Conservation (phyloP, 2,888 invertebrate species). For the Phaedon cochleariae region DNA sequence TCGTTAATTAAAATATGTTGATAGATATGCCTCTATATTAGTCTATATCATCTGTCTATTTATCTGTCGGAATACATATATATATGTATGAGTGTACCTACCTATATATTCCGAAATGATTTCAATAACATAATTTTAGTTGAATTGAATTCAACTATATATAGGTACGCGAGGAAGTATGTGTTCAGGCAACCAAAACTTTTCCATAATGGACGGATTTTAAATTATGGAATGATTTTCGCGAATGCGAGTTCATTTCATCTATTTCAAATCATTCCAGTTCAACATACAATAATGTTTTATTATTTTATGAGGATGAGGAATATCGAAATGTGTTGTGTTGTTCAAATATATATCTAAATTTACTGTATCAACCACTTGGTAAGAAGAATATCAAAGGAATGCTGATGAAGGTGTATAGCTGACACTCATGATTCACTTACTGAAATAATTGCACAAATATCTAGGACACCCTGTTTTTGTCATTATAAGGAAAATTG, state of each 20-base stretch:
- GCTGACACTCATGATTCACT: too few relatives aligned
- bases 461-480: too few relatives aligned
- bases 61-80: neutral
- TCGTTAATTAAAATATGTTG: too few relatives aligned
- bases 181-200: conserved; percentile 14
- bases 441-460: too few relatives aligned
- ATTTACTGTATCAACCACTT: neutral
- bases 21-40: neutral
- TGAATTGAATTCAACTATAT: conserved; percentile 17
- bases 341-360: neutral
- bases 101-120: conserved; percentile 1
- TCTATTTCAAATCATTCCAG: neutral
- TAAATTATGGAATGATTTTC: neutral
- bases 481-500: too few relatives aligned
- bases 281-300: neutral
- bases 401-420: too few relatives aligned
- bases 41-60: neutral
- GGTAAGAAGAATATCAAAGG: too few relatives aligned
- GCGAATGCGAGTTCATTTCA: neutral
- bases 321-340: neutral
- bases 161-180: neutral
- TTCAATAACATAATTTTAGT: conserved; percentile 18
- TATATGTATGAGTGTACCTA: neutral
- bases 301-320: neutral
- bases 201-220: neutral